Evolutionary conservation across 92 coral and sea anemone species (phyloP).

Genomic region (Zoanthus sansibaricus): DNA sequence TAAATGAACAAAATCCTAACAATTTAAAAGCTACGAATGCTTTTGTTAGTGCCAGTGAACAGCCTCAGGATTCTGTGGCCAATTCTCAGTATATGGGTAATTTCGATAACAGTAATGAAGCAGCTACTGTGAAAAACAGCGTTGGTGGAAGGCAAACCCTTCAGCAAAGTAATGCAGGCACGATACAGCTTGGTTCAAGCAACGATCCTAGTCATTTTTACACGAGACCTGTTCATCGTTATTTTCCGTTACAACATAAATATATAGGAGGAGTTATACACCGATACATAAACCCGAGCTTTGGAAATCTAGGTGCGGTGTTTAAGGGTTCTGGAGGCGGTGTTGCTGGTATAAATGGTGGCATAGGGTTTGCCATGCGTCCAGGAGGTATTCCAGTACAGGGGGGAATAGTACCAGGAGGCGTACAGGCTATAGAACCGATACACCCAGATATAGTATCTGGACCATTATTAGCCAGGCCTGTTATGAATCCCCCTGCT

Average conservation of each 20-base stretch:
- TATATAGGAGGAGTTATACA: conserved; percentile 42
- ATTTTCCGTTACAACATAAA: conserved; percentile 25
- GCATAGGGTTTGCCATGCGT: neutral
- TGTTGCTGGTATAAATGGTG: neutral
- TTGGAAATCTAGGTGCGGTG: conserved; percentile 20
- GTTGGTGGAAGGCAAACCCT: neutral
- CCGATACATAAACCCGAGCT: conserved; percentile 23
- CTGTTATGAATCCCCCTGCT: neutral
- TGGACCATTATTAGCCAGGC: neutral
- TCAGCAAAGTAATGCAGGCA: neutral
- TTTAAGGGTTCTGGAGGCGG: conserved; percentile 14
- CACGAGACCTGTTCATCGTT: conserved; percentile 35
- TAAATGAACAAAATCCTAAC: neutral
- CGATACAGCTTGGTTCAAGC: conserved; percentile 23
- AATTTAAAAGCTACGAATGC: neutral
- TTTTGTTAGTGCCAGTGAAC: neutral
- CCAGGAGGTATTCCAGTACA: neutral
- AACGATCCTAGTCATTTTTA: neutral
- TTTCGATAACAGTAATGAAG: neutral
- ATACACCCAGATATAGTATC: conserved; percentile 17
- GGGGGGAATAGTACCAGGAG: neutral
- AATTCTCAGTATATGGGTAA: neutral
- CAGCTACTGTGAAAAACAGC: neutral
- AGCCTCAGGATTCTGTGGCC: neutral
- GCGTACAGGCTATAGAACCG: conserved; percentile 13